Conservation (phyloP, 2,888 invertebrate species). For the Ormyrus nitidulus region DNA sequence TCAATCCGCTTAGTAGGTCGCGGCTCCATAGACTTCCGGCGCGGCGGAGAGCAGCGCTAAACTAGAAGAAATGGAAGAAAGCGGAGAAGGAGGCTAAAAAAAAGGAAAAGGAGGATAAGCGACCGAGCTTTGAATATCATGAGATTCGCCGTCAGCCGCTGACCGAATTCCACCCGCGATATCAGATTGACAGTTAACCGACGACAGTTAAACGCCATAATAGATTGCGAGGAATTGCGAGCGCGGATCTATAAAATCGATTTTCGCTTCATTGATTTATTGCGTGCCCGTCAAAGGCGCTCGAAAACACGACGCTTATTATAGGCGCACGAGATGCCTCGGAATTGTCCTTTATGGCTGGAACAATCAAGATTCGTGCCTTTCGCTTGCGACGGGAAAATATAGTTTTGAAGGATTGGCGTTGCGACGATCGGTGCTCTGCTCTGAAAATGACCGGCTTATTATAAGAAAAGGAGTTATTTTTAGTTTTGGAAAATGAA, state of each 20-base stretch:
- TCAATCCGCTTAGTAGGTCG: slow-evolving; percentile 42
- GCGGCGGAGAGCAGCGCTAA: not conserved
- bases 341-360: no score
- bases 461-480: no score
- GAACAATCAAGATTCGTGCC: no score
- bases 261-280: slow-evolving; percentile 9
- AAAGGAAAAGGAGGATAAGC: not conserved
- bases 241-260: not conserved
- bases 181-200: slow-evolving; percentile 16
- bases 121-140: no score
- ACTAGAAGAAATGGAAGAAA: not conserved
- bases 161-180: slow-evolving; percentile 39
- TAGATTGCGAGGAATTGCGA: not conserved
- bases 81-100: not conserved
- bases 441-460: no score
- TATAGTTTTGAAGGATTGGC: no score
- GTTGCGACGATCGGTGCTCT: not conserved
- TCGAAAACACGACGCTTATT: no score
- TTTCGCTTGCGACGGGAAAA: no score
- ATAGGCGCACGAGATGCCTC: no score
- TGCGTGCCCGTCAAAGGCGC: not conserved
- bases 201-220: not conserved
- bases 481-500: no score
- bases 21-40: slow-evolving; percentile 31
- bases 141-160: not conserved